A percentile compares a stretch with the other conserved stretches of the same genome.
Evolutionary conservation across 1,140 invertebrate species (phyloP).

Genomic region (Bathynomus jamesi): DNA sequence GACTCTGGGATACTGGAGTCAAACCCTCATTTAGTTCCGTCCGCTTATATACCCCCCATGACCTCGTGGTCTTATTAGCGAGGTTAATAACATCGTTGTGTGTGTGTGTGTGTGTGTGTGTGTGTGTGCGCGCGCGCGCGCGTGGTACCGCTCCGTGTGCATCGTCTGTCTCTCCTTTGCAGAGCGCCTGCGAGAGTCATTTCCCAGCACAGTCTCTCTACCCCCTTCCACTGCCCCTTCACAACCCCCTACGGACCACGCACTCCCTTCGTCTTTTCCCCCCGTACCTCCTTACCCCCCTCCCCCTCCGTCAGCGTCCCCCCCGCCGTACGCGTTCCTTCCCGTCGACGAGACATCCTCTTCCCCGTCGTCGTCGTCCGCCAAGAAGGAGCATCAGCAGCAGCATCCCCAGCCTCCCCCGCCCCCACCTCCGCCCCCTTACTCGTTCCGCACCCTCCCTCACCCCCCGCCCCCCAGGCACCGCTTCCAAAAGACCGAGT

Average conservation of each 20-base stretch:
- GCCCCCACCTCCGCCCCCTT: background rate
- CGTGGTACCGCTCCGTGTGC: background rate
- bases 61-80: no score
- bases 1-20: no score
- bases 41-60: no score
- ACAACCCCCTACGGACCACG: background rate
- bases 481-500: background rate
- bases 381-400: background rate
- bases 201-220: background rate
- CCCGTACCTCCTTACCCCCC: background rate
- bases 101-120: no score
- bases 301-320: background rate
- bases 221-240: background rate
- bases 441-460: background rate
- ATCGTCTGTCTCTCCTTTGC: background rate
- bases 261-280: background rate
- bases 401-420: background rate
- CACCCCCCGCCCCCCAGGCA: background rate
- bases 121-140: background rate
- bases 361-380: background rate
- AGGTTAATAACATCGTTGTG: no score
- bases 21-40: no score
- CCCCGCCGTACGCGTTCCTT: background rate
- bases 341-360: background rate
- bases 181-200: background rate